These are phyloP conservation scores for Orussus abietinus DNA, from an alignment of 1,140 invertebrate genomes.

Conservation along the genomic window DNA sequence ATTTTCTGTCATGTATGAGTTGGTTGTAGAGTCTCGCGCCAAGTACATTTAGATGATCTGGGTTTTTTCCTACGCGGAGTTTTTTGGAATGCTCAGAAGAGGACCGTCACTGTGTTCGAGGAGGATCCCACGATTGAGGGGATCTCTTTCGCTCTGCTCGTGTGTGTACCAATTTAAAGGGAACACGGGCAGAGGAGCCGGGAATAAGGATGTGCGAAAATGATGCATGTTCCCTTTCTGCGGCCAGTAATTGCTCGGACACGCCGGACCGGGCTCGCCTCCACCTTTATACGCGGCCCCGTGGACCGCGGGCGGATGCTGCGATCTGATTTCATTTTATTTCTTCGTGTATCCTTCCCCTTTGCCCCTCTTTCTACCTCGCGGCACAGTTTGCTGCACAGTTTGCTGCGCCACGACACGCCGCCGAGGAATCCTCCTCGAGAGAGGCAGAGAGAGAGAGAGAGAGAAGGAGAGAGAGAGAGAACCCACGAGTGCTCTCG, in stretches of 20 bases:
- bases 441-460: conserved; percentile 10
- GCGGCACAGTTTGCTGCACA: conserved; percentile 15
- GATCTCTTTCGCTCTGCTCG: too few species aligned
- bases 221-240: conserved; percentile 34
- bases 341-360: conserved; percentile 14
- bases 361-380: conserved; percentile 5
- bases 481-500: conserved; percentile 23
- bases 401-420: conserved; percentile 16
- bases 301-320: conserved; percentile 13
- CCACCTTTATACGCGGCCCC: background rate
- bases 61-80: too few species aligned
- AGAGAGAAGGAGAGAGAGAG: conserved; percentile 9
- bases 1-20: too few species aligned
- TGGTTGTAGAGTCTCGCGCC: too few species aligned
- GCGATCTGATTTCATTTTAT: conserved; percentile 29
- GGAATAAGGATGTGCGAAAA: conserved; percentile 34
- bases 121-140: too few species aligned
- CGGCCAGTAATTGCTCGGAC: conserved; percentile 33
- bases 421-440: conserved; percentile 12
- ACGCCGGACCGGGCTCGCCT: conserved; percentile 16
- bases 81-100: too few species aligned
- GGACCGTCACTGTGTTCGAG: too few species aligned
- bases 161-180: too few species aligned
- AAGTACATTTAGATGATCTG: too few species aligned
- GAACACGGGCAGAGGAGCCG: conserved; percentile 15